These are phyloP conservation scores for Chromis chromis DNA, from an alignment of 2,797 vertebrate genomes.

Conservation along the genomic window DNA sequence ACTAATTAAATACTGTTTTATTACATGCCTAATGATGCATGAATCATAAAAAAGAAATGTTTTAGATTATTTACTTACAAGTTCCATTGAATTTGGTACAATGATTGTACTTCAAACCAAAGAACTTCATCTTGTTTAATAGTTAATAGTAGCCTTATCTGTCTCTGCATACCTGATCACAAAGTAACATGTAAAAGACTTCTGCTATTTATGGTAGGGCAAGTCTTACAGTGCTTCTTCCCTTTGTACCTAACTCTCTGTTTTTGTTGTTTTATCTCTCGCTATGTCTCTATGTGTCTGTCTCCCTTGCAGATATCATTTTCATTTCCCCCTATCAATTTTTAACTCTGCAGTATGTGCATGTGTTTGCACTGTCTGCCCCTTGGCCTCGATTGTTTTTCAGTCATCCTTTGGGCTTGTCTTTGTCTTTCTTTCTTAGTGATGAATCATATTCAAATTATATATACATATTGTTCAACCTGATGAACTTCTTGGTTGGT, in stretches of 20 bases:
- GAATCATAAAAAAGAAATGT: too few relatives aligned
- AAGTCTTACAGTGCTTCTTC: neutral
- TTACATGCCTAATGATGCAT: too few relatives aligned
- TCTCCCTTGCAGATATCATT: neutral
- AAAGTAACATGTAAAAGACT: neutral
- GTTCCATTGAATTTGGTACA: too few relatives aligned
- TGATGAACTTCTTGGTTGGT: slow-evolving; percentile 17
- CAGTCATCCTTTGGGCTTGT: neutral
- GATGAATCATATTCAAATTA: neutral
- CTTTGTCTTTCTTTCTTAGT: neutral
- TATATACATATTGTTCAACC: neutral
- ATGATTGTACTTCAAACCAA: too few relatives aligned
- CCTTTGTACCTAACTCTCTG: slow-evolving; percentile 5
- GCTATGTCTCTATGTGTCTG: neutral
- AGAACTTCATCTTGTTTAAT: neutral
- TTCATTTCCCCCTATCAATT: slow-evolving; percentile 11
- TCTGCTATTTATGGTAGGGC: slow-evolving; percentile 12
- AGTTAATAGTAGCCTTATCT: neutral
- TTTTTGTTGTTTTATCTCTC: neutral
- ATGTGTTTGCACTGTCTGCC: neutral
- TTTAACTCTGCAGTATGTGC: slow-evolving; percentile 3
- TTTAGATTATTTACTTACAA: too few relatives aligned
- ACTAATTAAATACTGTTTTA: too few relatives aligned
- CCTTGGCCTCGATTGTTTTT: neutral
- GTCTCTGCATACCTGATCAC: neutral